phyloP scores from a whole-genome alignment of 2,113 vertebrate genomes.

The Hemiscyllium ocellatum region DNA sequence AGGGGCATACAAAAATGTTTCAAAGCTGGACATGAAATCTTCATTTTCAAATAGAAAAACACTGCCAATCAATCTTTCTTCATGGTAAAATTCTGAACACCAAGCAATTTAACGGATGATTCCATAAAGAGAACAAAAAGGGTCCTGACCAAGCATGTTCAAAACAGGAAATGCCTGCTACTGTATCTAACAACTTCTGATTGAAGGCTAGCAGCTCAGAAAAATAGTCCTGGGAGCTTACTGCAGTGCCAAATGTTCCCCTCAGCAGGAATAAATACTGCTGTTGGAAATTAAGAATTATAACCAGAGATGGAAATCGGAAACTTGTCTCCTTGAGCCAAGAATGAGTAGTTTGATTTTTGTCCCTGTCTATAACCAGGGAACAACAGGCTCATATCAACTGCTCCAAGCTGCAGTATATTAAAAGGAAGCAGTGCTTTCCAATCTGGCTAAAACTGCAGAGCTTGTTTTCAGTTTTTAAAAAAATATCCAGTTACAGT shows the following conservation, averaged over 20 bases:
- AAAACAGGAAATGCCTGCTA: constrained; percentile 22
- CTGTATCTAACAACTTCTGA: constrained; percentile 32
- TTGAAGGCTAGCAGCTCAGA: not conserved
- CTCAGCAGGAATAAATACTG: constrained; percentile 26
- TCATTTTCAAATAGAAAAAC: not conserved
- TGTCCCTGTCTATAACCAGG: not conserved
- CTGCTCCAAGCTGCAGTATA: not conserved
- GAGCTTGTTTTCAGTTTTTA: not conserved
- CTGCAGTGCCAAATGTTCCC: constrained; percentile 4
- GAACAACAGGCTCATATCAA: not conserved
- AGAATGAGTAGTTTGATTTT: constrained; percentile 21
- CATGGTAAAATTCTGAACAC: not conserved
- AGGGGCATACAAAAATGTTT: not conserved
- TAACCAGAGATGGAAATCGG: constrained; percentile 28
- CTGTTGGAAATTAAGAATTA: constrained; percentile 33
- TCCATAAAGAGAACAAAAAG: not conserved
- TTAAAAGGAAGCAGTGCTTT: constrained; percentile 17
- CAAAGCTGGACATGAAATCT: not conserved
- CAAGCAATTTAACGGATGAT: not conserved
- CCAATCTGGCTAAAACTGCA: not conserved
- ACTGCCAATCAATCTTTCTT: not conserved
- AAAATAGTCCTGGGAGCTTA: not conserved
- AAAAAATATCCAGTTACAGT: not conserved
- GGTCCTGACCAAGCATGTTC: not conserved
- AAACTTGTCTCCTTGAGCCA: constrained; percentile 12